Evolutionary conservation across 1,140 invertebrate species (phyloP).

Genomic region (Acromyrmex heyeri): DNA sequence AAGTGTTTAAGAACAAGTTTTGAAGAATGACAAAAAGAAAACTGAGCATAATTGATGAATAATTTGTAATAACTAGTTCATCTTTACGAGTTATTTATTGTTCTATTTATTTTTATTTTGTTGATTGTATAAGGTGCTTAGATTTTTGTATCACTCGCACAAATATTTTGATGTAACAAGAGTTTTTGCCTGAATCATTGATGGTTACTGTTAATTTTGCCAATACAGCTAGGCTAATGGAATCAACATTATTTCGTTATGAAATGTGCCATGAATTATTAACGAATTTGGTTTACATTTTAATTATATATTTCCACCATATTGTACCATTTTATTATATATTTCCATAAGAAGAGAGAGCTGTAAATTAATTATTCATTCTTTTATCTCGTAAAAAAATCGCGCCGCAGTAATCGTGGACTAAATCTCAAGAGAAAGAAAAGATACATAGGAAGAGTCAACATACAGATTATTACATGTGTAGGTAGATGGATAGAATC

Average conservation of each 20-base stretch:
- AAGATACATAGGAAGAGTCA: neutral
- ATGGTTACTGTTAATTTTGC: neutral
- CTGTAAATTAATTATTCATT: neutral
- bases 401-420: neutral
- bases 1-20: neutral
- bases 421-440: slow-evolving; percentile 3
- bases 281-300: neutral
- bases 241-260: neutral
- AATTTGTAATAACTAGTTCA: neutral
- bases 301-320: neutral
- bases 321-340: neutral
- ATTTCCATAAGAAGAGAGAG: neutral
- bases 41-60: neutral
- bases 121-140: neutral
- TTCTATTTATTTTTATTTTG: neutral
- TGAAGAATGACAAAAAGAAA: neutral
- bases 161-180: neutral
- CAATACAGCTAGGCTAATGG: neutral
- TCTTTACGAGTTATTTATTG: neutral
- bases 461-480: neutral
- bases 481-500: slow-evolving; percentile 1
- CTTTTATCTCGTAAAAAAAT: neutral
- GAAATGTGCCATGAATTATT: neutral
- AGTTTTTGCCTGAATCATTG: slow-evolving; percentile 2
- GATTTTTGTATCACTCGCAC: neutral